Evolutionary conservation across 2,888 invertebrate species (phyloP), one percentile per base, ranked within the genome.

Genomic region (Plusia festucae): DNA sequence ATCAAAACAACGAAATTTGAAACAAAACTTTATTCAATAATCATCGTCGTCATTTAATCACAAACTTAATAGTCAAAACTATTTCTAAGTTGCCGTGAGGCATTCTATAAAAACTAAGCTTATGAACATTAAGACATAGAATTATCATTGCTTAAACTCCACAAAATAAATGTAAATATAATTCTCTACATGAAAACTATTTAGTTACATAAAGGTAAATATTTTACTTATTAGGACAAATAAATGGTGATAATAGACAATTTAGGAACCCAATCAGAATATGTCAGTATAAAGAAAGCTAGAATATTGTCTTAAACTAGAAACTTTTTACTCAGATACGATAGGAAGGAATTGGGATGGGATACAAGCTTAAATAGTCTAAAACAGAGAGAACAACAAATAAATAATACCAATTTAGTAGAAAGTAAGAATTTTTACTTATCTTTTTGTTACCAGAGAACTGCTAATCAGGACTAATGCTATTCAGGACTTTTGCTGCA

Each of bases 21-120:
- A 90, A 88, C 88, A 86, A 85, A 78, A 65, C 79, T 88, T 88
- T 86, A 88, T 89, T 90, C 85, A 82, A 80, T 83, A 78, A 85
- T 83, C 75, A 79, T 79, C 54, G 57, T 73, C 82, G 74, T 84
- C 78, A 81, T 72, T 71, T 84, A 84, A 82, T 86, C 85, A 87
- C 84, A 89, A 90, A 86, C 84, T 84, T 83, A 84, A 85, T 85
- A 85, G 53, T 67, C 60, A 49, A 34, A 53, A 66, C 74, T 81
- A 83, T 81, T 56, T 72, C 68, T 81, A 80, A 75, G 81, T 85
- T 86, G 86, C 86, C 82, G 57, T 73, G 75, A 68, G 84, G 81
- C 84, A 80, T 79, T 76, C 71, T 65, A 51, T 49, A 60, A 52
- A 52, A 55, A 56, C 30, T 27, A 56, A 44, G 20, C 53, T 52